These are phyloP conservation scores for Pogonocichla stellata DNA, from an alignment of 2,113 vertebrate species.

Conservation along the genomic window DNA sequence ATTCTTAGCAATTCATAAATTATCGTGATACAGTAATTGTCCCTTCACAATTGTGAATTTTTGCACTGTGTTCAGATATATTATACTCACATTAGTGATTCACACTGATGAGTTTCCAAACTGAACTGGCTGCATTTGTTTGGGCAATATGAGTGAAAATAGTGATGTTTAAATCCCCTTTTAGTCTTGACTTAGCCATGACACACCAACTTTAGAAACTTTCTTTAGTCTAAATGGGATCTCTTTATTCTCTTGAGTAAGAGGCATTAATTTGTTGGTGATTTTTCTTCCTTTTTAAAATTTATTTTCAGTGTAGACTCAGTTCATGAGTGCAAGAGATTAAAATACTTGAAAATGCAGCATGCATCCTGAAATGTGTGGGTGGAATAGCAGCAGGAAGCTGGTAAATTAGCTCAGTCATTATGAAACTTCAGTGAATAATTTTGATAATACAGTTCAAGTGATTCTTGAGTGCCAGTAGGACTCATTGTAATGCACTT, in stretches of 20 bases:
- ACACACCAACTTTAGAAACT: neutral
- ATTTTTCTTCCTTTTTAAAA: neutral
- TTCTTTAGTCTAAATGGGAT: neutral
- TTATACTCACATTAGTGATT: neutral
- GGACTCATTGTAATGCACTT: neutral
- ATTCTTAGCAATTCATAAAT: neutral
- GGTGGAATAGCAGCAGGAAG: neutral
- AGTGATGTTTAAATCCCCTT: neutral
- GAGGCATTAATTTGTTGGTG: neutral
- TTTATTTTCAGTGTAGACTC: neutral
- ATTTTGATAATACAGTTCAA: neutral
- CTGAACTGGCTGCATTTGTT: neutral
- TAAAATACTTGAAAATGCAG: neutral
- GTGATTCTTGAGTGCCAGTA: neutral
- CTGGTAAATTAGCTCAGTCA: neutral
- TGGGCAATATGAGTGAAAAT: neutral
- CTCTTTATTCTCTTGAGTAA: neutral
- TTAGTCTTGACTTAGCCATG: neutral
- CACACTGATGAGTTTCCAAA: neutral
- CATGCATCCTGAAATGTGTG: fast-evolving
- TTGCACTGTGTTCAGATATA: neutral
- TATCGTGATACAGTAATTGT: neutral
- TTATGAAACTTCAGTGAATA: neutral
- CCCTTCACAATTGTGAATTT: neutral
- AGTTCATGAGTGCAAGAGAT: neutral